Conservation (phyloP, 2,888 invertebrate genomes). For the Agrochola litura region DNA sequence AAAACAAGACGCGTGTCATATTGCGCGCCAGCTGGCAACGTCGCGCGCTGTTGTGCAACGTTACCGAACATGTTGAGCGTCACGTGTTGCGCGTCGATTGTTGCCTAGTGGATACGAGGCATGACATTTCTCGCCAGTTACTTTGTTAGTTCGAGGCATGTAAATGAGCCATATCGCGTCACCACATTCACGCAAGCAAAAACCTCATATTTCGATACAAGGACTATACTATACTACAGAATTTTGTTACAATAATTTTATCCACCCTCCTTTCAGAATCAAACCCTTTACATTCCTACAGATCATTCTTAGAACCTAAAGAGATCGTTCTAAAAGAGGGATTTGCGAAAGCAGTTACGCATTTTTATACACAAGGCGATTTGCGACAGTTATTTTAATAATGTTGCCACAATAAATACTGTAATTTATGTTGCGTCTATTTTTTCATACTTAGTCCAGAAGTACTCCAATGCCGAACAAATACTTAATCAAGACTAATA, state of each 20-base stretch:
- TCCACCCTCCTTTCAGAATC: conserved; percentile 1
- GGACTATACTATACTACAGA: conserved; percentile 16
- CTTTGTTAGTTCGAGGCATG: not conserved
- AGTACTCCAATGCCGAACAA: conserved; percentile 13
- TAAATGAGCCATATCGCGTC: no score
- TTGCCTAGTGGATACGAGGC: no score
- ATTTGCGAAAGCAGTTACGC: conserved; percentile 16
- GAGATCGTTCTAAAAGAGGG: conserved; percentile 6
- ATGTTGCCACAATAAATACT: conserved; percentile 16
- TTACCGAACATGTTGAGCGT: no score
- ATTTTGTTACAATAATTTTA: conserved; percentile 7
- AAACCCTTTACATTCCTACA: not conserved
- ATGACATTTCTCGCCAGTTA: not conserved
- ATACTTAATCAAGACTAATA: conserved; percentile 5
- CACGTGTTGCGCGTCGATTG: no score
- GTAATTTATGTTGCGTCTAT: not conserved
- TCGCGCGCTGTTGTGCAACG: no score
- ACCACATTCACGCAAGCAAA: not conserved
- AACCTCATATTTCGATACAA: not conserved
- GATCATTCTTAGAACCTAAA: not conserved
- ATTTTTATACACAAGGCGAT: conserved; percentile 24
- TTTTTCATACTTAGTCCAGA: conserved; percentile 10
- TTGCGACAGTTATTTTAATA: conserved; percentile 4
- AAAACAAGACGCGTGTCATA: no score
- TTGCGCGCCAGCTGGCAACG: no score